phyloP scores from a whole-genome alignment of 1,140 invertebrate species.

The Papilio polyxenes region DNA sequence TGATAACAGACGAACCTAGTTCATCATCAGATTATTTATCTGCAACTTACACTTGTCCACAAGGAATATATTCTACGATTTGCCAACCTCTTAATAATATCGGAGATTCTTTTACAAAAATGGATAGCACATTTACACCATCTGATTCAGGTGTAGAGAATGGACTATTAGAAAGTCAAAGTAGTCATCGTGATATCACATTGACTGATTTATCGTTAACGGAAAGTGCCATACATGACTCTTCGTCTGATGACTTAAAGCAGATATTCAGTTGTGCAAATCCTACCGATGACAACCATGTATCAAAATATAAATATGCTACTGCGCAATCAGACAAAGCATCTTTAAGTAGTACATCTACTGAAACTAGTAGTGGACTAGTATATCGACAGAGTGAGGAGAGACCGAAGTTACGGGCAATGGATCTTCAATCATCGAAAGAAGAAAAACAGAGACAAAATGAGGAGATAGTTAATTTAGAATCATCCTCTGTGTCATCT shows the following conservation, averaged over 20 bases:
- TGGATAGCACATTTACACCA: slow-evolving; percentile 71
- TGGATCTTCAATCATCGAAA: slow-evolving; percentile 76
- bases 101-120: slow-evolving; percentile 62
- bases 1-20: slow-evolving; percentile 72
- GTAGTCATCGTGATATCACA: slow-evolving; percentile 71
- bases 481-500: slow-evolving; percentile 82
- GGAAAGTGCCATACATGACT: slow-evolving; percentile 65
- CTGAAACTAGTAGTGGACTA: slow-evolving; percentile 47
- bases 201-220: slow-evolving; percentile 70
- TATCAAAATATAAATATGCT: slow-evolving; percentile 42
- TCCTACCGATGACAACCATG: slow-evolving; percentile 47
- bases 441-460: slow-evolving; percentile 87
- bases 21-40: slow-evolving; percentile 76
- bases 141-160: slow-evolving; percentile 75
- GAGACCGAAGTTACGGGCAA: slow-evolving; percentile 40
- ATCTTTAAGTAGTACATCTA: slow-evolving; percentile 46
- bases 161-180: slow-evolving; percentile 68
- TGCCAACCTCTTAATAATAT: slow-evolving; percentile 63
- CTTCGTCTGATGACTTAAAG: slow-evolving; percentile 58
- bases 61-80: slow-evolving; percentile 55
- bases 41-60: slow-evolving; percentile 66
- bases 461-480: slow-evolving; percentile 84
- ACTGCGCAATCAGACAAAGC: slow-evolving; percentile 43
- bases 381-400: slow-evolving; percentile 32
- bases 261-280: slow-evolving; percentile 51